Base-by-base conservation (phyloP, 1,140 invertebrate species). In the Meteorus sp. region DNA sequence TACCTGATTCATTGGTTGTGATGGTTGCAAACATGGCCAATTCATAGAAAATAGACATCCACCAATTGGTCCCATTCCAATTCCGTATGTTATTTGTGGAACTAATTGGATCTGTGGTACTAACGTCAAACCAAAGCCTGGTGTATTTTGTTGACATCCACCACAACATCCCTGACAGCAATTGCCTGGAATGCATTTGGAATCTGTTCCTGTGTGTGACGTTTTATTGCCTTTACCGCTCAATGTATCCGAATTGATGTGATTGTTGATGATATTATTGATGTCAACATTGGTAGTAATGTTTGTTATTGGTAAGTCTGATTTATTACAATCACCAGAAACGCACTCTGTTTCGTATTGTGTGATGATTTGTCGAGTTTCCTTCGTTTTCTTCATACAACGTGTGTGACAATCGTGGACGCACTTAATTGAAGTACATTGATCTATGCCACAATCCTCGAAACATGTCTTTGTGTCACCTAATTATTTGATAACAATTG, bases 281-380 rank as follows among this genome's bases (percentile, higher is more conserved):
- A 78, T 69, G 19, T 71, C 63, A 4, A 79, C 67, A 20, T 65
- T 74, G 0, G 73, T 74, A 0, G 68, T 73, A n/a, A 78, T 64
- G 19, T 78, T 77, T 0, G 64, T 63, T 0, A 31, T 35, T 1
- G 22, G 43, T 2, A 47, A 13, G 5, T 22, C 41, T 0, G 13
- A 44, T 0, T 20, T 31, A n/a, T 41, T 27, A 48, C 73, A 74
- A 7, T 68, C 51, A 8, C 35, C 63, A 5, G 58, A 37, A 0
- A 6, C 13, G 39, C 70, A 70, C 5, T 64, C 62, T n/a, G 50
- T 56, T 11, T 69, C 68, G 6, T 72, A 72, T 31, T 72, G 63
- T 23, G 64, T 70, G 17, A 73, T 67, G 8, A 66, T 59, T 11
- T 71, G 68, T 19, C 63, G 58, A 0, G 45, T 65, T 6, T 68